Percentiles rank a stretch among this genome's conserved stretches.
phyloP scores from a whole-genome alignment of 2,113 vertebrate species.

The Anhinga anhinga region DNA sequence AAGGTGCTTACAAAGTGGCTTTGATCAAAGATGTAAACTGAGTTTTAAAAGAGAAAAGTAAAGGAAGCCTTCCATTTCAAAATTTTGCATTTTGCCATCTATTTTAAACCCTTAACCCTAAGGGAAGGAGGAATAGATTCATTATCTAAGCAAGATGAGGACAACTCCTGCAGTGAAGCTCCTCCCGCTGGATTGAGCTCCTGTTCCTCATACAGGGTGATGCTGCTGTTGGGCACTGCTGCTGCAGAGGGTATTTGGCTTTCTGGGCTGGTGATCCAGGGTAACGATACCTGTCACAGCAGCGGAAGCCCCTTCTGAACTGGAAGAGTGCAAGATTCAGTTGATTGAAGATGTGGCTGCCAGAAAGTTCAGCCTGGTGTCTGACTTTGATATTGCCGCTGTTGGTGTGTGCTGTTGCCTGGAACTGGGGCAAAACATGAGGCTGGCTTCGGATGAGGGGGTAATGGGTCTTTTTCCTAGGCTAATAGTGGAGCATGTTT shows the following conservation, averaged over 20 bases:
- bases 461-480: accelerated
- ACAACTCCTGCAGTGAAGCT: not conserved
- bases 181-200: not conserved
- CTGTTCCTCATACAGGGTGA: accelerated
- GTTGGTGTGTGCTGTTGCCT: not conserved
- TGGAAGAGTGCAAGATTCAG: accelerated
- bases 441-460: accelerated
- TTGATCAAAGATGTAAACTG: not conserved
- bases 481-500: accelerated
- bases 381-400: accelerated
- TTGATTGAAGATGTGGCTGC: not conserved
- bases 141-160: accelerated
- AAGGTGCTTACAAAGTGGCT: not conserved
- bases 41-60: not conserved
- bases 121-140: accelerated
- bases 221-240: accelerated
- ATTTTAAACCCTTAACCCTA: not conserved
- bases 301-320: not conserved
- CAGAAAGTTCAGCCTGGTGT: not conserved
- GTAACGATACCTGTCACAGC: too few relatives aligned
- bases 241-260: not conserved
- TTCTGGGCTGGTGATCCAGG: not conserved
- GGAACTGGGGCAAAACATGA: accelerated
- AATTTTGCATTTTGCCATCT: not conserved
- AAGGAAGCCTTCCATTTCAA: not conserved